Evolutionary conservation across 2,888 invertebrate genomes (phyloP).

Genomic region (Atrina japonica): DNA sequence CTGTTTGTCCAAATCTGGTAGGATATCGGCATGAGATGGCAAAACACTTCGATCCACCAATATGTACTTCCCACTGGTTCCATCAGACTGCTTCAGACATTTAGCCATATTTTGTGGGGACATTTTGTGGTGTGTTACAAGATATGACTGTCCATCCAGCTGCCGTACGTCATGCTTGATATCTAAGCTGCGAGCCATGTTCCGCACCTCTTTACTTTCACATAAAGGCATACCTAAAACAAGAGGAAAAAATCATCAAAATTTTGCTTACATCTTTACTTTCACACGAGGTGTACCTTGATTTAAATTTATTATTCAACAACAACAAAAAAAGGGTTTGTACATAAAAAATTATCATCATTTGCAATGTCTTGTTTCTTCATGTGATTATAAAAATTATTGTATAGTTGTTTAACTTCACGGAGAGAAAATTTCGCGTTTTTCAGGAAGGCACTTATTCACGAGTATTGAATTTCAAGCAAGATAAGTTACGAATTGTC

Average conservation of each 20-base stretch:
- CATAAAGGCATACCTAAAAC: slow-evolving; percentile 45
- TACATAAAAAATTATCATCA: too few relatives aligned
- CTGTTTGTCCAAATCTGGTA: slow-evolving; percentile 37
- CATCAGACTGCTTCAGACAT: slow-evolving; percentile 12
- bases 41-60: slow-evolving; percentile 46
- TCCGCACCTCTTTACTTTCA: slow-evolving; percentile 52
- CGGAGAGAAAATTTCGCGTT: too few relatives aligned
- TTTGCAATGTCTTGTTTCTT: too few relatives aligned
- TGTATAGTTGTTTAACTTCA: too few relatives aligned
- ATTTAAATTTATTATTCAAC: too few relatives aligned
- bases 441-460: too few relatives aligned
- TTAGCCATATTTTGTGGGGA: slow-evolving; percentile 50
- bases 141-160: slow-evolving; percentile 50
- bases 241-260: not conserved
- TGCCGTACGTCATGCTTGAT: slow-evolving; percentile 53
- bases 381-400: too few relatives aligned
- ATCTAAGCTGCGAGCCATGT: slow-evolving; percentile 38
- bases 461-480: too few relatives aligned
- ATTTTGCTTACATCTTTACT: too few relatives aligned
- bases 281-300: too few relatives aligned
- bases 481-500: too few relatives aligned
- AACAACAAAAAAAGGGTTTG: too few relatives aligned
- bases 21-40: slow-evolving; percentile 54
- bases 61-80: slow-evolving; percentile 58
- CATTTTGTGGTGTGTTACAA: slow-evolving; percentile 51